A percentile compares a stretch with the other conserved stretches of the same genome.
phyloP scores from a whole-genome alignment of 2,797 vertebrate genomes.

The Tangara arthus region DNA sequence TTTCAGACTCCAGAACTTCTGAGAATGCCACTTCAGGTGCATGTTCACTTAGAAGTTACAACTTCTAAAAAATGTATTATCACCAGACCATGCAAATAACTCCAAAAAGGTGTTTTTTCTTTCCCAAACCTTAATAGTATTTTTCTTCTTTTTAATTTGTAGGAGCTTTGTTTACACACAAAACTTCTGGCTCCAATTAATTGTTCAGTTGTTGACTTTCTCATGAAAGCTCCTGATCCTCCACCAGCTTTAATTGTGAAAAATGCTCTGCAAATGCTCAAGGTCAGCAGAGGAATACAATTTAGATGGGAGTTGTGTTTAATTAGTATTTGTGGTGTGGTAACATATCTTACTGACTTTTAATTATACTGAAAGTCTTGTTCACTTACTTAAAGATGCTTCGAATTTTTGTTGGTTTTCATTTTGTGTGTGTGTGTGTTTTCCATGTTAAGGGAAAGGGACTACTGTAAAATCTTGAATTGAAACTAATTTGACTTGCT shows the following conservation, averaged over 20 bases:
- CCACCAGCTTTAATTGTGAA: conserved; percentile 85
- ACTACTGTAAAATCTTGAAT: not conserved
- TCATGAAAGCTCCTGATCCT: conserved; percentile 92
- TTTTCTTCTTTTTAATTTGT: conserved; percentile 22
- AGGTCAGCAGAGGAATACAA: conserved; percentile 75
- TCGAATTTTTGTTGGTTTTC: not conserved
- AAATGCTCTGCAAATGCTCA: conserved; percentile 92
- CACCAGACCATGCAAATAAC: not conserved
- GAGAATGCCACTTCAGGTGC: conserved; percentile 93
- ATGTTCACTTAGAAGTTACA: not conserved
- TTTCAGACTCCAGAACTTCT: conserved; percentile 93
- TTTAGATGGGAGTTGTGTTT: not conserved
- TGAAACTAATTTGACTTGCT: not conserved
- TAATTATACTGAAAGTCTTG: not conserved
- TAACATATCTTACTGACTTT: not conserved
- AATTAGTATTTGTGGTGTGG: not conserved
- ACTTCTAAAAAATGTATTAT: not conserved
- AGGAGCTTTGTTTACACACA: conserved; percentile 96
- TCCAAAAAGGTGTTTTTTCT: not conserved
- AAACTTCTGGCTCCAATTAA: conserved; percentile 88
- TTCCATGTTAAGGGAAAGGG: not conserved
- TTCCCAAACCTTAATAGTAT: not conserved
- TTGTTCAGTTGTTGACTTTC: conserved; percentile 87
- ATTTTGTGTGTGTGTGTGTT: not conserved
- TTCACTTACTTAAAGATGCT: not conserved